These are phyloP conservation scores for Neodontobutis hainanensis DNA, from an alignment of 2,113 vertebrate genomes.

Conservation along the genomic window DNA sequence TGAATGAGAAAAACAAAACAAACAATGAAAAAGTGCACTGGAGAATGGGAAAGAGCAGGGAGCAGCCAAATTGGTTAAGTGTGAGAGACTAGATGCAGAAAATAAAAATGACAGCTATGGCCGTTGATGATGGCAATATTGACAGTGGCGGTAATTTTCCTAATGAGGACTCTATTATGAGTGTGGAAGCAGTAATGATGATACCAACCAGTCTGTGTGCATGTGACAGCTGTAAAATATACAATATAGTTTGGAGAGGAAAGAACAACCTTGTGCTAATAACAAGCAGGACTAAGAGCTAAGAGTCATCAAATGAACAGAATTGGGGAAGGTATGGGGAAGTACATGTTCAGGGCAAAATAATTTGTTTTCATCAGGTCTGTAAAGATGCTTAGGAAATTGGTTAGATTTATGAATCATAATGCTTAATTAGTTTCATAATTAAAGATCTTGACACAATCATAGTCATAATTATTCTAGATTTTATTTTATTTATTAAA, in stretches of 20 bases:
- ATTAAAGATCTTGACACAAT: not conserved
- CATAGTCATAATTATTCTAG: not conserved
- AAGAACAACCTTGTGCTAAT: not conserved
- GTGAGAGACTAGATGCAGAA: constrained; percentile 2
- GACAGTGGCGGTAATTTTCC: constrained; percentile 38
- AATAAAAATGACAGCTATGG: constrained; percentile 32
- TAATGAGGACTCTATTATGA: constrained; percentile 31
- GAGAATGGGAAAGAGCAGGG: not conserved
- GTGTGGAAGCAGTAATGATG: constrained; percentile 17
- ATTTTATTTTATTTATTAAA: too few relatives aligned
- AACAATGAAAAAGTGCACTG: not conserved
- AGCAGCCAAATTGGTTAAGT: not conserved
- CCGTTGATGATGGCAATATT: constrained; percentile 22
- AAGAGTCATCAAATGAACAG: constrained; percentile 24
- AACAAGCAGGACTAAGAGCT: constrained; percentile 13
- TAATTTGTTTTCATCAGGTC: too few relatives aligned
- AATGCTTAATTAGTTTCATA: constrained; percentile 1
- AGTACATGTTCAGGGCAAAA: not conserved
- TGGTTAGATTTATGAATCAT: not conserved
- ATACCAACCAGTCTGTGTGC: constrained; percentile 6
- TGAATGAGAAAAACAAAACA: not conserved
- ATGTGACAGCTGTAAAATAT: constrained; percentile 32
- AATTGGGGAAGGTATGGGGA: too few relatives aligned
- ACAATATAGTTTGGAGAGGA: constrained; percentile 15
- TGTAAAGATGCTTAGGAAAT: not conserved